Base-by-base conservation (phyloP, 1,140 invertebrate species). In the Matsumurasca onukii region DNA sequence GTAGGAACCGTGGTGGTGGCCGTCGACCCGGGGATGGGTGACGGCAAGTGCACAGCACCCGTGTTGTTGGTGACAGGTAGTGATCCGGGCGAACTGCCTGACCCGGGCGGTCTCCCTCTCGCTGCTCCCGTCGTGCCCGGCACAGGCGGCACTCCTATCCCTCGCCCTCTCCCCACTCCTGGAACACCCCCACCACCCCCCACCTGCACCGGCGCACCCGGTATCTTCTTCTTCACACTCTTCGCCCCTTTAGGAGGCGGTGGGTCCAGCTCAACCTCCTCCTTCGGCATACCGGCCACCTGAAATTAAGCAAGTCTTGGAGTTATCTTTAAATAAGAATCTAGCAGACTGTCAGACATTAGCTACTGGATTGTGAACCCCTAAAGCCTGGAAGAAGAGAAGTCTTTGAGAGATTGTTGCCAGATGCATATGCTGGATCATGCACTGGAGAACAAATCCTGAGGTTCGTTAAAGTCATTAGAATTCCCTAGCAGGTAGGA, bases 251-350 rank as follows among this genome's bases (percentile, higher is more conserved):
- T 93, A 31, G 82, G 81, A 68, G 83, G 81, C 0, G 89, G 88
- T n/a, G 85, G 82, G 65, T 92, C 91, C 49, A 94, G 81, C 73
- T 92, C 90, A 45, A 91, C 84, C 79, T 95, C 93, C 74, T 94
- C 93, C 80, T 94, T 95, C 72, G 93, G 92, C 93, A 98, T 97
- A 79, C 91, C 88, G 75, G 92, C 89, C 77, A 99, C 89, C 88
- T 97, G 76, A 20, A 76, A 76, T 68, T 76, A 39, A 9, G 17
- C 45, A 1, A 61, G 3, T 27, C 30, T 31, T 20, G 3, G 5
- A 61, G 20, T 15, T 57, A n/a, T n/a, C n/a, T n/a, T n/a, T n/a
- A n/a, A n/a, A n/a, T n/a, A n/a, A n/a, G n/a, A n/a, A n/a, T n/a
- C n/a, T n/a, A n/a, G n/a, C n/a, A n/a, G n/a, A n/a, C n/a, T n/a